Conservation (phyloP, 1,140 invertebrate genomes). For the Uloborus diversus region DNA sequence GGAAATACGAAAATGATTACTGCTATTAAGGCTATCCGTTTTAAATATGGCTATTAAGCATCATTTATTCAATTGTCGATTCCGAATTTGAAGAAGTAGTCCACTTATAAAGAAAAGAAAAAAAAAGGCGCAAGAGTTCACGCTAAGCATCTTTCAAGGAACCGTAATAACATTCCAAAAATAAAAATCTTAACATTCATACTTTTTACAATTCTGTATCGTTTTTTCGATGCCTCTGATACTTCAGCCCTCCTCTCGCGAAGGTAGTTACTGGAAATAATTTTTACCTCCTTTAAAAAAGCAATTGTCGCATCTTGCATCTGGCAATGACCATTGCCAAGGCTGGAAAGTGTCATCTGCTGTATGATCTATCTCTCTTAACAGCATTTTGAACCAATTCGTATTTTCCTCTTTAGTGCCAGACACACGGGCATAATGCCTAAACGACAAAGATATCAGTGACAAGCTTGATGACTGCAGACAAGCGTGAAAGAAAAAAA, state of each 20-base stretch:
- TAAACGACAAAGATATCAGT: slow-evolving; percentile 38
- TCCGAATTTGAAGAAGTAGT: not conserved
- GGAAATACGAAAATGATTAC: not conserved
- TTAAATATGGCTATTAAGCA: slow-evolving; percentile 45
- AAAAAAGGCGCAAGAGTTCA: not conserved
- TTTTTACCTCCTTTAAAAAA: slow-evolving; percentile 31
- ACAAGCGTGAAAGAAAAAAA: slow-evolving; percentile 6
- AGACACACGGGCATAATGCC: slow-evolving; percentile 1
- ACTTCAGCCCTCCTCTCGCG: not conserved
- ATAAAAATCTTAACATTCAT: not conserved
- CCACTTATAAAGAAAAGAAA: not conserved
- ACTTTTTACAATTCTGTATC: slow-evolving; percentile 10
- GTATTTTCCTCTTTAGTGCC: slow-evolving; percentile 34
- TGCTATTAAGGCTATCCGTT: slow-evolving; percentile 24
- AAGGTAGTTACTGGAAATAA: slow-evolving; percentile 49
- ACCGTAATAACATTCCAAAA: slow-evolving; percentile 32
- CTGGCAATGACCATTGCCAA: slow-evolving; percentile 25
- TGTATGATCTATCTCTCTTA: slow-evolving; percentile 49
- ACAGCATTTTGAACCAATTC: slow-evolving; percentile 34
- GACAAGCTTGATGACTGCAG: slow-evolving; percentile 11
- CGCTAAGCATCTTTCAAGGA: not conserved
- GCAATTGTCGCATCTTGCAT: slow-evolving; percentile 14
- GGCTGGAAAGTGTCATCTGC: slow-evolving; percentile 15
- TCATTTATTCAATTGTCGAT: slow-evolving; percentile 45
- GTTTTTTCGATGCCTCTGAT: not conserved